Percentiles rank a stretch among this genome's conserved stretches.
Evolutionary conservation across 2,113 vertebrate genomes (phyloP).

Genomic region (Macquaria ambigua): DNA sequence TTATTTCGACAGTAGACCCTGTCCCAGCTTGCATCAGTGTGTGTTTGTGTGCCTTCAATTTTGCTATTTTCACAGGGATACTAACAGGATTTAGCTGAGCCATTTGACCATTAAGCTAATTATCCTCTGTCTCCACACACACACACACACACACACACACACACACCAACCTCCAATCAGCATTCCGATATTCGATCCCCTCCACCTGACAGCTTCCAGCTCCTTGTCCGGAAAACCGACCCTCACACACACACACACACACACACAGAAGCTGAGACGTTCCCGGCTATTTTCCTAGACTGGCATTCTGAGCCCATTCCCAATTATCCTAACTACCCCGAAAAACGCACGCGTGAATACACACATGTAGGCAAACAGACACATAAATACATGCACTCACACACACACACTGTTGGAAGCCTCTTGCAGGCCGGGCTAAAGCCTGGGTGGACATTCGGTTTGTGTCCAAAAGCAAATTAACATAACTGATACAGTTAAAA

Average conservation of each 20-base stretch:
- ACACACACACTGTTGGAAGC: conserved; percentile 5
- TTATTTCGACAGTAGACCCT: conserved; percentile 25
- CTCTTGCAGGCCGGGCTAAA: background rate
- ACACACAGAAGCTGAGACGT: conserved; percentile 26
- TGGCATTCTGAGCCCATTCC: conserved; percentile 44
- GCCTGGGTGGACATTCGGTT: conserved; percentile 38
- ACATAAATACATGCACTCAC: background rate
- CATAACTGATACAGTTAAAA: conserved; percentile 52
- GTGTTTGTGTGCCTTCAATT: conserved; percentile 27
- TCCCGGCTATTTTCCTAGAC: conserved; percentile 55
- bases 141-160: conserved; percentile 29
- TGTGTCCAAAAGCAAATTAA: conserved; percentile 50
- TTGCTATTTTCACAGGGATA: conserved; percentile 53
- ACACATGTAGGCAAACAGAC: background rate
- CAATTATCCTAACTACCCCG: conserved; percentile 60
- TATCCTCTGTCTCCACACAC: conserved; percentile 59
- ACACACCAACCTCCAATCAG: conserved; percentile 57
- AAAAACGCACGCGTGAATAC: conserved; percentile 25
- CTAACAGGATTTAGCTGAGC: conserved; percentile 59
- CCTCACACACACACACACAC: conserved; percentile 29
- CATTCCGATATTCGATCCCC: conserved; percentile 58
- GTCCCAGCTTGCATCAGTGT: conserved; percentile 28
- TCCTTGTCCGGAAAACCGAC: conserved; percentile 46
- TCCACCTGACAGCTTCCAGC: conserved; percentile 70
- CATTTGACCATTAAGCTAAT: conserved; percentile 71